Evolutionary conservation across 2,113 vertebrate genomes (phyloP).

Genomic region (Mixornis gularis): DNA sequence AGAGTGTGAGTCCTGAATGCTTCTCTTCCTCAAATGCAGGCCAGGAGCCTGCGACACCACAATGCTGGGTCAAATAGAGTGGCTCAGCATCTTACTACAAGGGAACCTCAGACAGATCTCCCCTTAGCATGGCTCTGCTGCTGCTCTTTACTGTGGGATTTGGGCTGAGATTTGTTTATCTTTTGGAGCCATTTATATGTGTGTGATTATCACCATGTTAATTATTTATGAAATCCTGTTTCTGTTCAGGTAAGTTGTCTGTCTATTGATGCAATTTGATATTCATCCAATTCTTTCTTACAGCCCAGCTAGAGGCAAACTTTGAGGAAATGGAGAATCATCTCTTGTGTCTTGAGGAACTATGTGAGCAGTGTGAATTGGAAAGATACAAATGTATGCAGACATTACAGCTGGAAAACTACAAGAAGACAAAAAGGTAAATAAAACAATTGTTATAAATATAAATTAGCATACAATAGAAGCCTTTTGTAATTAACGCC

Average conservation of each 20-base stretch:
- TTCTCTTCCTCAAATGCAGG: neutral
- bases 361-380: conserved; percentile 88
- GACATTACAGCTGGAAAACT: conserved; percentile 79
- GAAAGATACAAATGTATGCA: conserved; percentile 81
- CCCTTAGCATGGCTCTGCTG: neutral
- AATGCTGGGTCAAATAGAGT: neutral
- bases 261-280: neutral
- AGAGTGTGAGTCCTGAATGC: neutral
- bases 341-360: conserved; percentile 83
- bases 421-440: conserved; percentile 91
- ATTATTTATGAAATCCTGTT: neutral
- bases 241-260: neutral
- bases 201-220: neutral
- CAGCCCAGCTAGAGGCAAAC: conserved; percentile 85
- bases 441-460: neutral
- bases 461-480: neutral
- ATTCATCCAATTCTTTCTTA: conserved; percentile 43
- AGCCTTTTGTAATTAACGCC: neutral
- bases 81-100: neutral
- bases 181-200: neutral
- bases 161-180: neutral
- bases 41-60: neutral
- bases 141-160: neutral
- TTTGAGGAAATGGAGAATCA: conserved; percentile 92
- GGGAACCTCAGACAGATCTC: neutral